These are phyloP conservation scores for Aegotheles bennettii DNA, from an alignment of 2,113 vertebrate species.

Conservation along the genomic window DNA sequence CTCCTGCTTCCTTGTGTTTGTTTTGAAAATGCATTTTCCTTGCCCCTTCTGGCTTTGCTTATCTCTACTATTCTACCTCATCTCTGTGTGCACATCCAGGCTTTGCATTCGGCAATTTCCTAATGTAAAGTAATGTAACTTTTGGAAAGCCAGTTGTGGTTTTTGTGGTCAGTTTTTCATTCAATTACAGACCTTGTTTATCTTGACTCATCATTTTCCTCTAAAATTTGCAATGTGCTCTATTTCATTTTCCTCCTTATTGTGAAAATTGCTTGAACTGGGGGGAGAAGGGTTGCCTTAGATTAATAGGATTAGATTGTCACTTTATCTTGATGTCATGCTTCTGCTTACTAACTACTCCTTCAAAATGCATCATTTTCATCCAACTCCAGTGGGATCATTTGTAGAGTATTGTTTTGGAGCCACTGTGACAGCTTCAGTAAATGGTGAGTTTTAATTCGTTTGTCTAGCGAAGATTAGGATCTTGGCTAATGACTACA, in stretches of 20 bases:
- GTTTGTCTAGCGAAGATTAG: constrained; percentile 24
- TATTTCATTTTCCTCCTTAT: not conserved
- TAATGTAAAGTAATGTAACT: not conserved
- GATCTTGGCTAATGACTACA: constrained; percentile 37
- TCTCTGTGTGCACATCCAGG: not conserved
- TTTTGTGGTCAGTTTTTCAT: not conserved
- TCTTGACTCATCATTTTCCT: not conserved
- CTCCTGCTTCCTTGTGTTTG: not conserved
- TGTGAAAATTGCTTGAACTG: not conserved
- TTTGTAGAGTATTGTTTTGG: constrained; percentile 25
- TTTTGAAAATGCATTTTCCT: not conserved
- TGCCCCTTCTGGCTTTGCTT: not conserved
- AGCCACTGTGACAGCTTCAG: not conserved
- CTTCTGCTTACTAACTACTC: not conserved
- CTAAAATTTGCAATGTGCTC: not conserved
- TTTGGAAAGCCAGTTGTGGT: not conserved
- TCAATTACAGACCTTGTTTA: not conserved
- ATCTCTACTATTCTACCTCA: not conserved
- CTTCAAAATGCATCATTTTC: not conserved
- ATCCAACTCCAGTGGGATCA: not conserved
- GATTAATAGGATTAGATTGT: not conserved
- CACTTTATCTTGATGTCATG: not conserved
- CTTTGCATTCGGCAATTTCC: not conserved
- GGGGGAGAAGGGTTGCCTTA: not conserved
- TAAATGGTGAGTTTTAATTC: constrained; percentile 27